Percentiles rank a stretch among this genome's conserved stretches.
phyloP scores from a whole-genome alignment of 2,113 vertebrate genomes.

The Caranx melampygus region DNA sequence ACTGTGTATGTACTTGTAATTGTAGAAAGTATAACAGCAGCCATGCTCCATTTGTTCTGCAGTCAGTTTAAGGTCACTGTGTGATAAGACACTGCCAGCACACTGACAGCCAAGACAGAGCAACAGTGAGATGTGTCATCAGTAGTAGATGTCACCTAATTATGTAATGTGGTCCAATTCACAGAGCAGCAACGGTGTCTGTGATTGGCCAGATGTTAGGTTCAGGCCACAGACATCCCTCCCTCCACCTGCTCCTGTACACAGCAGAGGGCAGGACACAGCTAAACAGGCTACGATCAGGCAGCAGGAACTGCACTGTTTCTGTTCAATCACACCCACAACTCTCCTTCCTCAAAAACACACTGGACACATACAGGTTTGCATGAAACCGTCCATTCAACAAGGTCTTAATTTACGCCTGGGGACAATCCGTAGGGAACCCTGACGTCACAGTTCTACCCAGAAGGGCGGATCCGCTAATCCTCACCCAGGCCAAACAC shows the following conservation, averaged over 20 bases:
- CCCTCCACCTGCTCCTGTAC: background rate
- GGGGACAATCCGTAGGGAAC: background rate
- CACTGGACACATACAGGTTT: background rate
- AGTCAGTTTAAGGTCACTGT: no score
- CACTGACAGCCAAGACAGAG: no score
- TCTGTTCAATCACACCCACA: background rate
- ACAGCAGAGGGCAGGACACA: background rate
- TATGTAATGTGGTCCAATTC: background rate
- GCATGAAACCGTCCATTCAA: background rate
- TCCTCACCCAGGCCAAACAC: constrained; percentile 32
- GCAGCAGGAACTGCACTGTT: background rate
- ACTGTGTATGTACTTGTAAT: no score
- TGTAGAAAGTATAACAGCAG: no score
- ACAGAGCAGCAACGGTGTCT: background rate
- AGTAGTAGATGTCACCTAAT: background rate
- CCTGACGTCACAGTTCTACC: constrained; percentile 4
- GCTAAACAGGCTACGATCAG: background rate
- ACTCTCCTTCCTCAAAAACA: background rate
- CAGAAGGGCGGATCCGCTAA: constrained; percentile 18
- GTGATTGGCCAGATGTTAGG: background rate
- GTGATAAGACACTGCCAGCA: no score
- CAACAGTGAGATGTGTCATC: background rate
- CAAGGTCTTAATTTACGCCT: background rate
- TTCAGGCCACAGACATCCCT: background rate
- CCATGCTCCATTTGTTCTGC: no score